Conservation (phyloP, 2,797 vertebrate genomes). For the Miichthys miiuy region DNA sequence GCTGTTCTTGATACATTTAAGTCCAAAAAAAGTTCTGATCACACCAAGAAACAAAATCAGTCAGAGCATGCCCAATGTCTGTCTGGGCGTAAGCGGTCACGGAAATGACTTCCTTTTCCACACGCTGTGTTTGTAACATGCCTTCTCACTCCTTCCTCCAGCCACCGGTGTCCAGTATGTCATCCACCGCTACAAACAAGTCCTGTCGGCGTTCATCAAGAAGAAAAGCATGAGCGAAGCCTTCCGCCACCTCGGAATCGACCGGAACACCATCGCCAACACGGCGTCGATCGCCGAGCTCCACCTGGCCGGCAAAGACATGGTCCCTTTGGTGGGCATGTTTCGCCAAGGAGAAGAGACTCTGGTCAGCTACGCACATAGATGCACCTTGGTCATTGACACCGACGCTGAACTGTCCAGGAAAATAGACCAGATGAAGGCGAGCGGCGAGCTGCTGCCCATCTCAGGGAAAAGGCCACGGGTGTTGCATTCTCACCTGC, state of each 20-base stretch:
- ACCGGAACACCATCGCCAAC: constrained; percentile 85
- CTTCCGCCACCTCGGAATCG: constrained; percentile 82
- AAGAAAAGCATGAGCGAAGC: constrained; percentile 85
- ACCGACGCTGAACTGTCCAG: constrained; percentile 74
- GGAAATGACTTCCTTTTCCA: too few relatives aligned
- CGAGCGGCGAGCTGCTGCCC: constrained; percentile 80
- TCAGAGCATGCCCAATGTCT: too few relatives aligned
- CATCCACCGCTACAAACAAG: constrained; percentile 85
- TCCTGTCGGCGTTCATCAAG: constrained; percentile 82
- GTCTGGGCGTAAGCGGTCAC: too few relatives aligned
- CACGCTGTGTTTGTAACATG: background rate
- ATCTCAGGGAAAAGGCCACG: constrained; percentile 76
- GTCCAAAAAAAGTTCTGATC: too few relatives aligned
- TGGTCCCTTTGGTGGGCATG: constrained; percentile 75
- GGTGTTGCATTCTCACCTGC: constrained; percentile 66
- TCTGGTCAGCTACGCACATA: constrained; percentile 81
- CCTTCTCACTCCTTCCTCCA: constrained; percentile 38
- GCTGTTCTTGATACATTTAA: too few relatives aligned
- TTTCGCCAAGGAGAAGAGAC: constrained; percentile 83
- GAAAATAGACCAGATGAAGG: constrained; percentile 83
- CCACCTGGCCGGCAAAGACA: constrained; percentile 79
- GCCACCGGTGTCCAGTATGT: constrained; percentile 85
- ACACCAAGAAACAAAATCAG: too few relatives aligned
- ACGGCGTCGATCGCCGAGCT: constrained; percentile 82
- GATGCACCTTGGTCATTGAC: constrained; percentile 80